Evolutionary conservation across 1,140 invertebrate species (phyloP).

Genomic region (Pachyrhynchus sulphureomaculatus): DNA sequence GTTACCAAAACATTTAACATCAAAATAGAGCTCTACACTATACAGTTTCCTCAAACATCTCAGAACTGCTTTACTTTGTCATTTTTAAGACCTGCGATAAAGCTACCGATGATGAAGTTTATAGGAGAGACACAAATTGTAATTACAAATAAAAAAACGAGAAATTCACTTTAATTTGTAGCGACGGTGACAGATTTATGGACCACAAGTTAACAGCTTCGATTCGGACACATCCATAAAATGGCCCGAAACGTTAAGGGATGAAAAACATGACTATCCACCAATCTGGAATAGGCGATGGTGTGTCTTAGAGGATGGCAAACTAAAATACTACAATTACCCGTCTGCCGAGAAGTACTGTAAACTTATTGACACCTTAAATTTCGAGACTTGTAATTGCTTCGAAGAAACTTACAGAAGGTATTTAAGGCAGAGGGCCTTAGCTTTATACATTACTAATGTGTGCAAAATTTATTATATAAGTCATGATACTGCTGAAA

Average conservation of each 20-base stretch:
- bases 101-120: background rate
- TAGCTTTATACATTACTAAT: background rate
- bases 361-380: background rate
- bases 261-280: background rate
- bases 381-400: background rate
- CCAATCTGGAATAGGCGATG: slow-evolving; percentile 7
- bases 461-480: too few species aligned
- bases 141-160: background rate
- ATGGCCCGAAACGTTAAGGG: background rate
- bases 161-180: background rate
- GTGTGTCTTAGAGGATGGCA: slow-evolving; percentile 8
- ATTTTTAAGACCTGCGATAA: background rate
- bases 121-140: background rate
- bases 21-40: background rate
- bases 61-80: background rate
- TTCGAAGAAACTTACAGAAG: background rate
- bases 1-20: background rate
- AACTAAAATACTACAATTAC: slow-evolving; percentile 2
- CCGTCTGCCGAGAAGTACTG: background rate
- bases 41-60: background rate
- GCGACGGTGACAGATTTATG: background rate
- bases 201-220: background rate
- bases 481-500: too few species aligned
- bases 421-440: background rate
- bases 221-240: background rate